Conservation (phyloP, 2,888 invertebrate species). For the Diabrotica balteata region DNA sequence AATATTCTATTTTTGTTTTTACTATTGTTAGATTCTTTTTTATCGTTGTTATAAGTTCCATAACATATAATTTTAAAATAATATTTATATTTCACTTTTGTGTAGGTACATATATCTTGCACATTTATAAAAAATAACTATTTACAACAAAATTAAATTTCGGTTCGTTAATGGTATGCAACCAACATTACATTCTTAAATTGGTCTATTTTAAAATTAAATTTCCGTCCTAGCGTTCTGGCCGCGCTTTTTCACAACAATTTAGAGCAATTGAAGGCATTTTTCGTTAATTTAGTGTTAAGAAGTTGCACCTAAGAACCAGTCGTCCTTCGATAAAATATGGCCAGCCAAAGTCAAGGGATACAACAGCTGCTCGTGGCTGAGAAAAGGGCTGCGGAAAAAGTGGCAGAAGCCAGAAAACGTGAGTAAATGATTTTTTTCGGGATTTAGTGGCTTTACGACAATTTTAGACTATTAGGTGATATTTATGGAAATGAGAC, state of each 20-base stretch:
- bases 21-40: too few relatives aligned
- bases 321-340: constrained; percentile 10
- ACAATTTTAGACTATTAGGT: constrained; percentile 18
- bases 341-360: constrained; percentile 49
- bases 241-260: constrained; percentile 28
- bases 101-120: too few relatives aligned
- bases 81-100: too few relatives aligned
- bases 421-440: constrained; percentile 51
- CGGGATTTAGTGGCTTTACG: neutral
- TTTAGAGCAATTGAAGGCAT: constrained; percentile 28
- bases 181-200: constrained; percentile 13
- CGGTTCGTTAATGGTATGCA: constrained; percentile 1
- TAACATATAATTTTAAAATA: too few relatives aligned
- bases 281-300: constrained; percentile 26
- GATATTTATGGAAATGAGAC: constrained; percentile 16
- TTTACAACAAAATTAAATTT: too few relatives aligned
- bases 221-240: constrained; percentile 18
- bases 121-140: too few relatives aligned
- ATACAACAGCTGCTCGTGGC: constrained; percentile 60
- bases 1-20: too few relatives aligned
- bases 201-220: constrained; percentile 26
- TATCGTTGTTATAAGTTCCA: too few relatives aligned
- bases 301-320: constrained; percentile 12
- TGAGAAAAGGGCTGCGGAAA: constrained; percentile 60
- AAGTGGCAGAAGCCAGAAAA: constrained; percentile 60